These are phyloP conservation scores for Xiphophorus couchianus DNA, from an alignment of 2,113 vertebrate species.

Conservation along the genomic window DNA sequence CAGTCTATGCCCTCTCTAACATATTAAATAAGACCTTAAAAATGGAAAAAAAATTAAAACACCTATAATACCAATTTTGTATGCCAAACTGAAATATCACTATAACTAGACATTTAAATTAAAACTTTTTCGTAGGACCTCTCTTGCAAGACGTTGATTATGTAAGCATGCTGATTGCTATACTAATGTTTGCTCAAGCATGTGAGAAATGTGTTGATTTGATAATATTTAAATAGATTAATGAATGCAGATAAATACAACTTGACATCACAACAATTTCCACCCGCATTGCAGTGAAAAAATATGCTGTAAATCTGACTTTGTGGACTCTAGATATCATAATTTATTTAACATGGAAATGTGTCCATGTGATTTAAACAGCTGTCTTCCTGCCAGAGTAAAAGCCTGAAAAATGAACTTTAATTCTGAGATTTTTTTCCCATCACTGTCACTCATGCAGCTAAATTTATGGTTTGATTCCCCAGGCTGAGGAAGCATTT, in stretches of 20 bases:
- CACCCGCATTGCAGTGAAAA: neutral
- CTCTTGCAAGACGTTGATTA: neutral
- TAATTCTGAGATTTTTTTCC: neutral
- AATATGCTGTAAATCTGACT: conserved; percentile 1
- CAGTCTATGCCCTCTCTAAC: neutral
- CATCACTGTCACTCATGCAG: neutral
- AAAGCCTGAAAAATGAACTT: neutral
- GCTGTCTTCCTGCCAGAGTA: neutral
- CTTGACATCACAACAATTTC: neutral
- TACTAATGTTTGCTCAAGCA: neutral
- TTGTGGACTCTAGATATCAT: conserved; percentile 19
- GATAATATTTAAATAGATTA: neutral
- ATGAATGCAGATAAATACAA: neutral
- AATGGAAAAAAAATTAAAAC: conserved; percentile 2
- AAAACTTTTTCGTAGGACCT: neutral
- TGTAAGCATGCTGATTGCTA: neutral
- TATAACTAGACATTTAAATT: conserved; percentile 4
- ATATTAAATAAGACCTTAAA: neutral
- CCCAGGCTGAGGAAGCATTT: neutral
- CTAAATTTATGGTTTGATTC: conserved; percentile 4
- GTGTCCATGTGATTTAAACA: conserved; percentile 15
- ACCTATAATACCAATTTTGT: neutral
- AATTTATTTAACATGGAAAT: conserved; percentile 32
- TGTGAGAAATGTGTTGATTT: too few species aligned
- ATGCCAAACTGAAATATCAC: neutral